Conservation (phyloP, 2,113 vertebrate species). For the Crypturellus undulatus region DNA sequence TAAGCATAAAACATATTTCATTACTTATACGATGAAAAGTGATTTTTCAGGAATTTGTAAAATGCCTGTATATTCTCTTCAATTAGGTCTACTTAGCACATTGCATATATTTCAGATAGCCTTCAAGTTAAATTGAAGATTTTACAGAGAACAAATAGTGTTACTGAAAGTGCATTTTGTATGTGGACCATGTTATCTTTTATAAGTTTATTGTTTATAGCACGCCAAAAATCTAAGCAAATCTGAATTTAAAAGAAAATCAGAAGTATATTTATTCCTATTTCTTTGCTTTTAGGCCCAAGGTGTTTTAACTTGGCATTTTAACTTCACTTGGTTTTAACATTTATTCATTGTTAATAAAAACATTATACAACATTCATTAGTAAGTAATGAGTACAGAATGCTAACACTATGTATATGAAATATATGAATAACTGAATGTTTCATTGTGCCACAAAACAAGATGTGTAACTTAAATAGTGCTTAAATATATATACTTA, state of each 20-base stretch:
- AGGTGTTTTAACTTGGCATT: conserved; percentile 43
- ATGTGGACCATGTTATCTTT: neutral
- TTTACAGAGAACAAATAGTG: neutral
- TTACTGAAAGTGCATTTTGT: neutral
- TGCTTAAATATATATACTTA: neutral
- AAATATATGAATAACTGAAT: conserved; percentile 19
- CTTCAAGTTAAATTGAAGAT: neutral
- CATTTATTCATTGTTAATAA: conserved; percentile 29
- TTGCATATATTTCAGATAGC: neutral
- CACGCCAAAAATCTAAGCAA: neutral
- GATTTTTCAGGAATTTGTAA: neutral
- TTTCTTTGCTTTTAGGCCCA: conserved; percentile 16
- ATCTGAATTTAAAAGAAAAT: conserved; percentile 16
- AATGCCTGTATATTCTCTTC: neutral
- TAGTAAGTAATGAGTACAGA: conserved; percentile 53
- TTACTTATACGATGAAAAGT: neutral
- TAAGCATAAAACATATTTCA: neutral
- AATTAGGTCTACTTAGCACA: conserved; percentile 3
- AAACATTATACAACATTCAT: conserved; percentile 52
- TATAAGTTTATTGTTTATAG: neutral
- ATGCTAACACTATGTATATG: conserved; percentile 41
- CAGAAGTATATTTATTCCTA: neutral
- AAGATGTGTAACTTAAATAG: conserved; percentile 23
- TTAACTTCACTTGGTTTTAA: conserved; percentile 37
- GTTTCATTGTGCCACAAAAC: conserved; percentile 28